phyloP scores from a whole-genome alignment of 2,888 invertebrate genomes.

The Dendrolimus pini region DNA sequence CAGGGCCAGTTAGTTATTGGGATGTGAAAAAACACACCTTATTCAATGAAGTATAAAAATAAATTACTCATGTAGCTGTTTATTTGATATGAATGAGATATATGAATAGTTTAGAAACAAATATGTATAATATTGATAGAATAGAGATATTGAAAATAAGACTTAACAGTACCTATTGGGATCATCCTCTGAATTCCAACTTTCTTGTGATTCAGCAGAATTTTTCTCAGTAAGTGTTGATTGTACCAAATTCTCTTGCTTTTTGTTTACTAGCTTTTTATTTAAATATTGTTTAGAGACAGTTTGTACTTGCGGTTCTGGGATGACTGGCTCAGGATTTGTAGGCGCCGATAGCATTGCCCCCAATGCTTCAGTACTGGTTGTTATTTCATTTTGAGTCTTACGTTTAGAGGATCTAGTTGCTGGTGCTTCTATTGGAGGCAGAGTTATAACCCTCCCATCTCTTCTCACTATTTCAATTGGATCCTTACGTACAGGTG shows the following conservation, averaged over 20 bases:
- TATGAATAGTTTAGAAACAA: too few species aligned
- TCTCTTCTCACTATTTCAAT: slow-evolving; percentile 85
- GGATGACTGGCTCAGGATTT: slow-evolving; percentile 29
- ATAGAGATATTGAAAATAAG: too few species aligned
- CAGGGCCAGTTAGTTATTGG: too few species aligned
- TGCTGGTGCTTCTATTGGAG: slow-evolving; percentile 89
- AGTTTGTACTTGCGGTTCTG: slow-evolving; percentile 42
- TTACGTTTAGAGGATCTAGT: slow-evolving; percentile 84
- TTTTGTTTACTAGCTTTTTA: slow-evolving; percentile 47
- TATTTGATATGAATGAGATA: too few species aligned
- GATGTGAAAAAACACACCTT: too few species aligned
- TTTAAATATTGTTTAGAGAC: slow-evolving; percentile 58
- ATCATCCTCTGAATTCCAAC: slow-evolving; percentile 92
- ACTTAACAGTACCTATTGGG: slow-evolving; percentile 80
- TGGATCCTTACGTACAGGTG: slow-evolving; percentile 68
- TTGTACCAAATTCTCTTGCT: slow-evolving; percentile 33
- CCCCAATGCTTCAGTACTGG: slow-evolving; percentile 13
- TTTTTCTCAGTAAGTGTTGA: slow-evolving; percentile 41
- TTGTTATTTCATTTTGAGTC: slow-evolving; percentile 54
- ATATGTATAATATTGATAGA: too few species aligned
- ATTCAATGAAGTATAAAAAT: too few species aligned
- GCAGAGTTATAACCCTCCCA: slow-evolving; percentile 85
- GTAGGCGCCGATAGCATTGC: slow-evolving; percentile 26
- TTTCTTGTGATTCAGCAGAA: slow-evolving; percentile 79
- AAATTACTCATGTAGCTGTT: too few species aligned